Evolutionary conservation across 1,140 invertebrate genomes (phyloP).

Genomic region (Drosophila santomea): DNA sequence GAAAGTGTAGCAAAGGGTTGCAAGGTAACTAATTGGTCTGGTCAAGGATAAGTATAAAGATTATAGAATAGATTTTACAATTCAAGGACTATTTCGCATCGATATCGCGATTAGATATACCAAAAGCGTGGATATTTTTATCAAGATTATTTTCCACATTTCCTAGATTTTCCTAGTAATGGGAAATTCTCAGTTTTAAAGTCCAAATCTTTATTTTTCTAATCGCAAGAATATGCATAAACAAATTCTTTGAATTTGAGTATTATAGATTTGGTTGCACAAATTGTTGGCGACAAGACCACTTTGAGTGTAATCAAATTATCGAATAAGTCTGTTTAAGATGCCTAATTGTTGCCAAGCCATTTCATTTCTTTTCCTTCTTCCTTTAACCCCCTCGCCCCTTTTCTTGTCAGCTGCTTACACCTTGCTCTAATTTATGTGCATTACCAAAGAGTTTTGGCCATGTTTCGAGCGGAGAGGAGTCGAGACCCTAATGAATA

Average conservation of each 20-base stretch:
- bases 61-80: background rate
- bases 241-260: too few relatives aligned
- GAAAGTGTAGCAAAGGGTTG: conserved; percentile 61
- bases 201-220: too few relatives aligned
- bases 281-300: background rate
- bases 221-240: too few relatives aligned
- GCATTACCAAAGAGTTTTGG: conserved; percentile 53
- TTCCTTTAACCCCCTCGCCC: conserved; percentile 1
- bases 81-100: background rate
- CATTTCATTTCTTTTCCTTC: conserved; percentile 7
- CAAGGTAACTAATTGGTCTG: conserved; percentile 1
- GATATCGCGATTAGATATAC: too few relatives aligned
- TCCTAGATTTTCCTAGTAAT: background rate
- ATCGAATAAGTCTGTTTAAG: background rate
- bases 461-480: conserved; percentile 27
- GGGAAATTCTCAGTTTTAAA: background rate
- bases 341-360: conserved; percentile 22
- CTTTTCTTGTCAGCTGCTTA: conserved; percentile 39
- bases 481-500: conserved; percentile 47
- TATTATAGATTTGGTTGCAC: too few relatives aligned
- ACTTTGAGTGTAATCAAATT: conserved; percentile 7
- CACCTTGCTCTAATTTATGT: conserved; percentile 65
- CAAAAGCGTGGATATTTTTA: background rate
- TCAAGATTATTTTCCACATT: background rate
- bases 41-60: conserved; percentile 5